A percentile compares a stretch with the other conserved stretches of the same genome.
Evolutionary conservation across 2,888 invertebrate species (phyloP).

Genomic region (Scaptodrosophila latifasciaeformis): DNA sequence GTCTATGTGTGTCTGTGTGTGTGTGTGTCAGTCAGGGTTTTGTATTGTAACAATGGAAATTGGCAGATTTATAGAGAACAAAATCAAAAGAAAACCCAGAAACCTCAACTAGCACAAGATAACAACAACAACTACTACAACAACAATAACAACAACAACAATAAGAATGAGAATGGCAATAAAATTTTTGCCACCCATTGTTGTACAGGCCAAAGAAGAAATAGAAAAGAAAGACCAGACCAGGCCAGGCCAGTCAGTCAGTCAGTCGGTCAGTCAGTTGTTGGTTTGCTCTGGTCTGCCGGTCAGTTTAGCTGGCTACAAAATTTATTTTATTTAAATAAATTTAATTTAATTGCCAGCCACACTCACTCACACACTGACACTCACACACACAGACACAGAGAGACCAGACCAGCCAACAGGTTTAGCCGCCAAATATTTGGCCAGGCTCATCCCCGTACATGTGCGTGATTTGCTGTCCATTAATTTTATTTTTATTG

Average conservation of each 20-base stretch:
- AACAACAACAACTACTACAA: conserved; percentile 26
- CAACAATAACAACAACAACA: no score
- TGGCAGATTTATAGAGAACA: conserved; percentile 60
- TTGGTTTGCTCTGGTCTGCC: not conserved
- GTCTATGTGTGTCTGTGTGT: no score
- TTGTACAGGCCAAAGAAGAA: no score
- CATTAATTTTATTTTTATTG: no score
- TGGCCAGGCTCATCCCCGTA: no score
- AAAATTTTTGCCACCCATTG: conserved; percentile 12
- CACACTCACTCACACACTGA: conserved; percentile 23
- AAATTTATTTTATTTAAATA: conserved; percentile 66
- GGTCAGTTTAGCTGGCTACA: conserved; percentile 7
- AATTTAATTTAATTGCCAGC: conserved; percentile 70
- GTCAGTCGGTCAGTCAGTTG: no score
- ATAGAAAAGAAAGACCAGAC: not conserved
- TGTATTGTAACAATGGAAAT: conserved; percentile 56
- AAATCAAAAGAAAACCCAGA: conserved; percentile 57
- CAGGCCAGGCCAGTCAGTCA: no score
- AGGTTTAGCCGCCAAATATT: no score
- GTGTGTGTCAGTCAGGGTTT: no score
- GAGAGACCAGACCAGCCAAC: conserved; percentile 18
- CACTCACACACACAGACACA: conserved; percentile 9
- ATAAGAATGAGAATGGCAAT: no score
- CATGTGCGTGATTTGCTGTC: no score
- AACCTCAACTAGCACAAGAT: conserved; percentile 44